These are phyloP conservation scores for Nephrotoma appendiculata DNA, from an alignment of 2,888 invertebrate genomes.

Conservation along the genomic window DNA sequence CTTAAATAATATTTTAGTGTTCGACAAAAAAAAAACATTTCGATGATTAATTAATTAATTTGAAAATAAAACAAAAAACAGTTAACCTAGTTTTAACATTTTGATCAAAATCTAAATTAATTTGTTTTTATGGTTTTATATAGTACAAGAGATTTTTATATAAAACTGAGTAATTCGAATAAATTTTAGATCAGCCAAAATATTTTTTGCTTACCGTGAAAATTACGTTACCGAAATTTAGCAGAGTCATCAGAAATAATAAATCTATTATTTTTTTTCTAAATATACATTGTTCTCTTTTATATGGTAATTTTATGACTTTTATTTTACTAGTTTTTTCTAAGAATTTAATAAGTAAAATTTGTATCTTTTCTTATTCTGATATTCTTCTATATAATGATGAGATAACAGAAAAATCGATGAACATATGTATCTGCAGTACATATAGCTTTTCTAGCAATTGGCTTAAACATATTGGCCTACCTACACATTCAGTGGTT, in stretches of 20 bases:
- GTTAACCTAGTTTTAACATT: neutral
- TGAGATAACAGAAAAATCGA: no score
- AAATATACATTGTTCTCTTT: neutral
- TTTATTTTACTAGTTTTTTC: neutral
- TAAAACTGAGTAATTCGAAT: neutral
- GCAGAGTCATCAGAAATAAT: neutral
- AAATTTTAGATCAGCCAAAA: neutral
- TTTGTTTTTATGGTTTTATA: neutral
- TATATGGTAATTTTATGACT: neutral
- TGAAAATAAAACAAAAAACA: neutral
- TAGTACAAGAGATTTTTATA: neutral
- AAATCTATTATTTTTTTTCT: neutral
- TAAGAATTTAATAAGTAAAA: neutral
- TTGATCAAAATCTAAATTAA: neutral
- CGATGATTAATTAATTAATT: neutral
- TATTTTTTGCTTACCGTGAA: neutral
- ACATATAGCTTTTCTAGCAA: no score
- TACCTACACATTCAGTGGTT: no score
- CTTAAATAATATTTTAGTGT: neutral
- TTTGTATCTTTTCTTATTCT: neutral
- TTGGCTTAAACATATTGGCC: no score
- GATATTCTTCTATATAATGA: no score
- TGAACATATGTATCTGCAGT: no score
- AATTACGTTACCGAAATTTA: neutral
- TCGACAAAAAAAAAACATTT: neutral